These are phyloP conservation scores for Nasonia longicornis DNA, from an alignment of 1,140 invertebrate genomes.

Conservation along the genomic window DNA sequence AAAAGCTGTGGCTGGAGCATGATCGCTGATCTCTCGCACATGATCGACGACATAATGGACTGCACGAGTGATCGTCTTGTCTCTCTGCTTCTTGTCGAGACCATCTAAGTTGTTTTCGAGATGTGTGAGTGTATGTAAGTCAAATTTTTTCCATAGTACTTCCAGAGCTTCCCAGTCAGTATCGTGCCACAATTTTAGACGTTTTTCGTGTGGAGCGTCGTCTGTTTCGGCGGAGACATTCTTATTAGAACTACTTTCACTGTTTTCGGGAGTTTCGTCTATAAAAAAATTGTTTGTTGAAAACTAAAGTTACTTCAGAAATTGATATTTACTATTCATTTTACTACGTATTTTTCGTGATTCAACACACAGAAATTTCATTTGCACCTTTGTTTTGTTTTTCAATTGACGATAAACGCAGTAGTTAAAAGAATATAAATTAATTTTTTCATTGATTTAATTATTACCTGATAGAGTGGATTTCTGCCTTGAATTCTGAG, in stretches of 20 bases:
- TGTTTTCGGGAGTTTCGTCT: background rate
- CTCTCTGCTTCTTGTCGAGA: background rate
- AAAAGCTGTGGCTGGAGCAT: background rate
- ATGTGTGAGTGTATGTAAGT: background rate
- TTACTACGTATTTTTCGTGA: background rate
- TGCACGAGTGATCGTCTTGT: background rate
- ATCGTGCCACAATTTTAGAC: background rate
- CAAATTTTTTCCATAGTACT: background rate
- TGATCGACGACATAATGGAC: constrained; percentile 5
- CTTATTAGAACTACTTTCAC: background rate
- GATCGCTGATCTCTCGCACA: background rate
- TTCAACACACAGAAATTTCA: too few relatives aligned
- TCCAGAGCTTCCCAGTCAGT: background rate
- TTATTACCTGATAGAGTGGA: background rate
- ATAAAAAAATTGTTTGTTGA: background rate
- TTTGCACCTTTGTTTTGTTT: too few relatives aligned
- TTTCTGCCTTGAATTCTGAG: background rate
- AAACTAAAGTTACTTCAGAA: background rate
- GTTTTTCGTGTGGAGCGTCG: too few relatives aligned
- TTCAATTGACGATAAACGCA: too few relatives aligned
- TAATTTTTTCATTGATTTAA: background rate
- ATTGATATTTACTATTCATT: background rate
- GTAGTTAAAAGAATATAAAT: background rate
- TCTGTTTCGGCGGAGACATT: too few relatives aligned
- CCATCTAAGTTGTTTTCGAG: background rate